Conservation (phyloP, 2,888 invertebrate species). For the Hydroisotoma schaefferi region DNA sequence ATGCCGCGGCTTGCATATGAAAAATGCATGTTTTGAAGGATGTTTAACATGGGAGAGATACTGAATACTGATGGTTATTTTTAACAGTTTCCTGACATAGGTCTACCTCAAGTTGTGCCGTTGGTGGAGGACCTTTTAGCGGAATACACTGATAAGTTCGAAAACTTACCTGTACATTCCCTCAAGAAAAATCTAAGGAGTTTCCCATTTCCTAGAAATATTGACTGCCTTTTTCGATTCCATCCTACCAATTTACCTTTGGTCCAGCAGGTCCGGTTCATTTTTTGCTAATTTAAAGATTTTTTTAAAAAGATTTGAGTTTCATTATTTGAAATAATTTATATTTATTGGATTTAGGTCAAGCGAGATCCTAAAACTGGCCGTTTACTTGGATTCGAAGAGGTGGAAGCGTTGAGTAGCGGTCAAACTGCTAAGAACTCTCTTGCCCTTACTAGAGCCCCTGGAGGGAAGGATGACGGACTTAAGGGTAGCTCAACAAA, state of each 20-base stretch:
- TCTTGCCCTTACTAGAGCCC: conserved; percentile 73
- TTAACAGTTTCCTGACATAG: conserved; percentile 49
- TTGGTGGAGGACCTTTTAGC: conserved; percentile 63
- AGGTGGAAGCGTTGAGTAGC: conserved; percentile 59
- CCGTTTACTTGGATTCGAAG: conserved; percentile 66
- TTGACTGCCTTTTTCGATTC: conserved; percentile 57
- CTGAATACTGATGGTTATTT: no score
- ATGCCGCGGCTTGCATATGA: no score
- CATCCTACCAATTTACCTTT: conserved; percentile 57
- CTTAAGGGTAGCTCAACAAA: conserved; percentile 73
- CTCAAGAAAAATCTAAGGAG: conserved; percentile 66
- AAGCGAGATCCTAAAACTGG: conserved; percentile 73
- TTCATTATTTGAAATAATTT: neutral
- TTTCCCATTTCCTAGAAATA: conserved; percentile 60
- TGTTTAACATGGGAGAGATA: no score
- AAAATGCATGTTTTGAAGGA: no score
- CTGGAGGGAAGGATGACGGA: conserved; percentile 66
- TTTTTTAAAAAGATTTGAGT: neutral
- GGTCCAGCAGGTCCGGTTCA: conserved; percentile 55
- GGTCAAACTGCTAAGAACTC: conserved; percentile 69
- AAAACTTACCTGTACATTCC: conserved; percentile 69
- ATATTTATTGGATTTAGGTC: conserved; percentile 54
- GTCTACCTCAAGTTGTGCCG: conserved; percentile 64
- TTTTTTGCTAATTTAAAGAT: neutral
- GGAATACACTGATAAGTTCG: conserved; percentile 65